Conservation (phyloP, 2,888 invertebrate genomes). For the Caenorhabditis sp. region DNA sequence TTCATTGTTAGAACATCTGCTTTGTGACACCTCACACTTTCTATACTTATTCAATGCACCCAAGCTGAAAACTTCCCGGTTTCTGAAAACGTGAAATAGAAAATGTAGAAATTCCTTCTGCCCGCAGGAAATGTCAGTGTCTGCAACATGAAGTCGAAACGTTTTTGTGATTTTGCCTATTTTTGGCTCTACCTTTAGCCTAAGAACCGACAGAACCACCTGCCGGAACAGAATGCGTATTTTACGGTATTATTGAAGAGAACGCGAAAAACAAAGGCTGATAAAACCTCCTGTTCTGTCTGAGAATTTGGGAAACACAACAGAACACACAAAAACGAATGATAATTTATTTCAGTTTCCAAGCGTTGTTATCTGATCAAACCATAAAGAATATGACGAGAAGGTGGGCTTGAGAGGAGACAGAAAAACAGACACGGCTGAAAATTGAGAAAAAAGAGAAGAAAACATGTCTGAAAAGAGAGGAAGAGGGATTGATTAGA, state of each 20-base stretch:
- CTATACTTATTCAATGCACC: slow-evolving; percentile 7
- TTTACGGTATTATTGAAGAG: not conserved
- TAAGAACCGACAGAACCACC: slow-evolving; percentile 5
- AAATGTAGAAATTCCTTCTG: not conserved
- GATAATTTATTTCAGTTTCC: slow-evolving; percentile 33
- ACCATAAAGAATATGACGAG: not conserved
- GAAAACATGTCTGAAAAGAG: not conserved
- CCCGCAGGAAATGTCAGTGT: slow-evolving; percentile 4
- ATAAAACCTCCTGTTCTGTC: not conserved
- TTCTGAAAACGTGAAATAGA: slow-evolving; percentile 3
- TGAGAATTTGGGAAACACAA: slow-evolving; percentile 3
- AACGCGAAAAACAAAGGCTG: slow-evolving; percentile 12
- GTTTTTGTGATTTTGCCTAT: not conserved
- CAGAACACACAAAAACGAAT: slow-evolving; percentile 19
- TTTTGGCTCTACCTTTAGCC: slow-evolving; percentile 1
- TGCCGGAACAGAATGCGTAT: not conserved
- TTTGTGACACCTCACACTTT: not conserved
- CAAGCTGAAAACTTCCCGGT: slow-evolving; percentile 6
- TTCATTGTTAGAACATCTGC: slow-evolving; percentile 6
- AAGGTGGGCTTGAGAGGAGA: not conserved
- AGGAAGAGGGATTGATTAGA: not conserved
- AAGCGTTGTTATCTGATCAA: slow-evolving; percentile 5
- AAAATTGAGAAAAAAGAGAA: not conserved
- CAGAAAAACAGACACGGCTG: not conserved
- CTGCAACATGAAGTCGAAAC: slow-evolving; percentile 16